phyloP scores from a whole-genome alignment of 2,113 vertebrate genomes.

The Ploceus nigricollis region DNA sequence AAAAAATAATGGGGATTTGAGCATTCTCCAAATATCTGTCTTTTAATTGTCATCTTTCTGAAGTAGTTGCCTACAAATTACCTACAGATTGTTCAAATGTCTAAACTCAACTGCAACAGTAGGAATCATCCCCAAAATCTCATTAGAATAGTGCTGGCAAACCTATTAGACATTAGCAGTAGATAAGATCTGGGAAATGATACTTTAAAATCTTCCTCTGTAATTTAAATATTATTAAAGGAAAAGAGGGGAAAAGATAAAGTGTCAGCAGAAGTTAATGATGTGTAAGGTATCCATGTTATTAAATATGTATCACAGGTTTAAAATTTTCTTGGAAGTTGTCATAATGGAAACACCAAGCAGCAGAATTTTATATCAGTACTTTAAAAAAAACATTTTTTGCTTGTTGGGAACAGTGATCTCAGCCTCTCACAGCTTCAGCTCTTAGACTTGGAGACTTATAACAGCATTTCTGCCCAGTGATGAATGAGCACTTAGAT shows the following conservation, averaged over 20 bases:
- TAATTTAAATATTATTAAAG: slow-evolving; percentile 13
- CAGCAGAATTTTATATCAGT: not conserved
- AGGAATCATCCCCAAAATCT: not conserved
- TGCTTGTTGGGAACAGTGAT: not conserved
- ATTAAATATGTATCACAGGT: not conserved
- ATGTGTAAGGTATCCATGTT: not conserved
- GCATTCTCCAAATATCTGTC: not conserved
- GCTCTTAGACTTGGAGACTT: not conserved
- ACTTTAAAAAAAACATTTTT: not conserved
- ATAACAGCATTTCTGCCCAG: not conserved
- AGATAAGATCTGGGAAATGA: not conserved
- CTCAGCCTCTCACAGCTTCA: not conserved
- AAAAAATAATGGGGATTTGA: not conserved
- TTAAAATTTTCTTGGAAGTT: not conserved
- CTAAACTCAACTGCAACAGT: not conserved
- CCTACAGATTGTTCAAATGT: not conserved
- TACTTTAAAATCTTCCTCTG: not conserved
- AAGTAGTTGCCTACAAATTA: not conserved
- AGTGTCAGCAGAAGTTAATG: not conserved
- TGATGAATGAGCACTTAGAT: slow-evolving; percentile 38
- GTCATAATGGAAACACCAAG: not conserved
- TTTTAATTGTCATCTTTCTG: not conserved
- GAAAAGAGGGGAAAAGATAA: not conserved
- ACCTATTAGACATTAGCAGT: not conserved
- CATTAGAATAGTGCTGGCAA: not conserved